Conservation (phyloP, 2,797 vertebrate genomes). For the Phylloscopus collybita region DNA sequence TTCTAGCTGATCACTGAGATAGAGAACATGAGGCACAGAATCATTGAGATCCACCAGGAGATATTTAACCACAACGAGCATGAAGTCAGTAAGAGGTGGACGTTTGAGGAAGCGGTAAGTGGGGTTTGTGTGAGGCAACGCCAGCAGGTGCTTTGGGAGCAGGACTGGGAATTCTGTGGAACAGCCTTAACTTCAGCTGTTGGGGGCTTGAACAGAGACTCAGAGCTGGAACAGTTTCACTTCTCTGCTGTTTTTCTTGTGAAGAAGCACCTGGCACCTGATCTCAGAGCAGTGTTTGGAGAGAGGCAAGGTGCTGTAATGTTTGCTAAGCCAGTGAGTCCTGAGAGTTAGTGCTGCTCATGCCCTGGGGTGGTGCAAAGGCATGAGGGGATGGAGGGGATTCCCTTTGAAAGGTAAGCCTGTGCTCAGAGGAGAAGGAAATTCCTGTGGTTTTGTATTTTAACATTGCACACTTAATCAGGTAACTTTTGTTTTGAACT, state of each 20-base stretch:
- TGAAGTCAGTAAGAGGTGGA: constrained; percentile 99
- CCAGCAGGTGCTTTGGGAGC: rapidly evolving
- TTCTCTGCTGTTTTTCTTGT: background rate
- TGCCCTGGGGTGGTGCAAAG: background rate
- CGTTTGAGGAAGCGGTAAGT: constrained; percentile 97
- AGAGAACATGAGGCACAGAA: constrained; percentile 98
- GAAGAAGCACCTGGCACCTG: background rate
- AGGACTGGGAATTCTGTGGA: background rate
- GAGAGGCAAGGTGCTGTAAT: background rate
- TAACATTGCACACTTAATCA: background rate
- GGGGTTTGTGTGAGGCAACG: background rate
- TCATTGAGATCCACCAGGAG: constrained; percentile 95
- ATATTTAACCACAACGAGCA: constrained; percentile 98
- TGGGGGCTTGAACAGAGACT: background rate
- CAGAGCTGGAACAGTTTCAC: background rate
- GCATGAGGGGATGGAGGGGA: background rate
- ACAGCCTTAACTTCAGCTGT: background rate
- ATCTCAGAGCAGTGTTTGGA: background rate
- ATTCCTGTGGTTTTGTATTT: background rate
- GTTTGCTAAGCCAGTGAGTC: background rate
- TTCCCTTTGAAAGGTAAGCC: background rate
- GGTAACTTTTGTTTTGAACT: background rate
- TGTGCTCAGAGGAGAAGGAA: background rate
- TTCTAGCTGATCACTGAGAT: constrained; percentile 94
- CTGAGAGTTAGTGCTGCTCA: background rate